A percentile compares a stretch with the other conserved stretches of the same genome.
phyloP scores from a whole-genome alignment of 23 tunicate genomes.

The Trididemnum miniatum region DNA sequence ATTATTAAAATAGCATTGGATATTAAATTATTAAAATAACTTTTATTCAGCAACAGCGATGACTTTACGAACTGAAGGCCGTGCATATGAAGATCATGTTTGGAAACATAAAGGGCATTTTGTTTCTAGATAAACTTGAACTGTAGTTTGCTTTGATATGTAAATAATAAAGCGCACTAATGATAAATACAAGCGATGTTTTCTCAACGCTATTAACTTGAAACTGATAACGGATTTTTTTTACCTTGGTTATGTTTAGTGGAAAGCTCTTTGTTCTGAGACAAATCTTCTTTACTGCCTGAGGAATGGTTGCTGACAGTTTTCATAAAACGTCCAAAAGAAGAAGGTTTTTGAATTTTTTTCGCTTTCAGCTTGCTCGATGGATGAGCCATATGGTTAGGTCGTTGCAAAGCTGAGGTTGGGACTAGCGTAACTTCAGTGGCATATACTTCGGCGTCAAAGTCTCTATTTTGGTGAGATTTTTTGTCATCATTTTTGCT shows the following conservation, averaged over 20 bases:
- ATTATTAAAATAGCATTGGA: no score
- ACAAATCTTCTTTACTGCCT: slow-evolving; percentile 53
- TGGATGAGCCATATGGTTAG: neutral
- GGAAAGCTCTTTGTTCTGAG: neutral
- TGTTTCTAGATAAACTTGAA: no score
- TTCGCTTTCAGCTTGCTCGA: neutral
- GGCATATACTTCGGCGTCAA: slow-evolving; percentile 8
- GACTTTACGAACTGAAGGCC: no score
- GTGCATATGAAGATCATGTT: no score
- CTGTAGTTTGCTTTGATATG: no score
- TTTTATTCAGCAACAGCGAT: no score
- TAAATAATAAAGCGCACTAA: no score
- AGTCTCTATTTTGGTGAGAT: neutral
- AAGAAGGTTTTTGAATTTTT: slow-evolving; percentile 10
- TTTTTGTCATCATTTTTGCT: neutral
- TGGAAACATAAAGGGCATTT: no score
- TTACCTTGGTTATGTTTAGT: neutral
- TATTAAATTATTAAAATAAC: no score
- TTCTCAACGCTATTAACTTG: no score
- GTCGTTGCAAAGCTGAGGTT: slow-evolving; percentile 1
- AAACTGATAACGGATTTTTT: no score
- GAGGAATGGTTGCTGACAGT: slow-evolving; percentile 21
- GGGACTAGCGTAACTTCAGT: slow-evolving; percentile 57
- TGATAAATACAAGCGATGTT: no score
- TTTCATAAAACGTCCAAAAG: slow-evolving; percentile 40